Conservation (phyloP, 35 echinoderm and acorn worm genomes). For the Apostichopus parvimensis region DNA sequence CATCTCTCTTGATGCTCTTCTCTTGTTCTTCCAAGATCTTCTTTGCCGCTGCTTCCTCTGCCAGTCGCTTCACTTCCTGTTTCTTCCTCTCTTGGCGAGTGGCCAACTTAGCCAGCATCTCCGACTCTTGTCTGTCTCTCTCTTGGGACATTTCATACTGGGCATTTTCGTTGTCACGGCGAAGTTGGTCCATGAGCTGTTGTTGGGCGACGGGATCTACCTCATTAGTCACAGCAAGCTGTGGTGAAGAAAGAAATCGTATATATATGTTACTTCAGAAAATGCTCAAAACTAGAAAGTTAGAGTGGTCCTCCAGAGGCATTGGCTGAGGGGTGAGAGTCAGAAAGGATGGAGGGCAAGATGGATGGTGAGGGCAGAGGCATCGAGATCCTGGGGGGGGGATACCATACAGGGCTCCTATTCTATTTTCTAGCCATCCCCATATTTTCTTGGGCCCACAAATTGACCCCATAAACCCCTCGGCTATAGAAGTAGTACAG, state of each 20-base stretch:
- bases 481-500: too few species aligned
- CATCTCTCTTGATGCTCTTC: constrained; percentile 54
- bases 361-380: too few species aligned
- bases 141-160: constrained; percentile 71
- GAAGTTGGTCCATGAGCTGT: constrained; percentile 81
- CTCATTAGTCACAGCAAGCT: constrained; percentile 54
- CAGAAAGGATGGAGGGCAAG: too few species aligned
- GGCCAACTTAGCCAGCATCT: constrained; percentile 73
- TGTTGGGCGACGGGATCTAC: constrained; percentile 80
- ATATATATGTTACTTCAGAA: too few species aligned
- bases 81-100: constrained; percentile 58
- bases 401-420: too few species aligned
- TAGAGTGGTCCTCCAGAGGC: too few species aligned
- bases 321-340: too few species aligned
- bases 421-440: too few species aligned
- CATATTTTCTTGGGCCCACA: too few species aligned
- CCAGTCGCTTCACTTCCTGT: constrained; percentile 61
- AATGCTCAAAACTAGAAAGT: too few species aligned
- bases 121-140: constrained; percentile 77
- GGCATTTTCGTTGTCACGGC: constrained; percentile 83
- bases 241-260: background rate
- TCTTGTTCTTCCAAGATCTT: constrained; percentile 83
- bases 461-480: too few species aligned
- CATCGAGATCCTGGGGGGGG: too few species aligned
- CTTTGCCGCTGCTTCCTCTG: constrained; percentile 83